Evolutionary conservation across 1,140 invertebrate species (phyloP), one percentile per base, ranked within the genome.

Genomic region (Galendromus occidentalis): DNA sequence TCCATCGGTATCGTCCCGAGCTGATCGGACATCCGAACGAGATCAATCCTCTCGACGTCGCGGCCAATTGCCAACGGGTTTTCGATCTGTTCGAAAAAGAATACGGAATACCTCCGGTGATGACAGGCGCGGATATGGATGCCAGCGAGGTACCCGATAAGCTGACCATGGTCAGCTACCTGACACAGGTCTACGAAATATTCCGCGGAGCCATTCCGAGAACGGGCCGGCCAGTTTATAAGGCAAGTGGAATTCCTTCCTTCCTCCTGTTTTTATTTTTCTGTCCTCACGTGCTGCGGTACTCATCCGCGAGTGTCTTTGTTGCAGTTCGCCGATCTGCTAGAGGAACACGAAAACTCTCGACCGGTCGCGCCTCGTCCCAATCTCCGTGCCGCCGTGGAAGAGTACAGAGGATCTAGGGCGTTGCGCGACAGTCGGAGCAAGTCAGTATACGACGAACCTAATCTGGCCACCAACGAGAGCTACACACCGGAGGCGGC

Each of bases 101-200:
- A 74, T 74, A 83, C 69, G 84, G 84, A 44, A 84, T 91, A 69
- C 75, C 82, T 28, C 84, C 86, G n/a, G 82, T 85, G 42, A 86
- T 91, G 84, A 84, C 81, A 28, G 87, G 83, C n/a, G 78, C 82
- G 68, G 87, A 91, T 74, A 87, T 90, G 78, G 80, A 83, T 2
- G 78, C 82, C 44, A 81, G 82, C 69, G 80, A 81, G 20, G 78
- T 82, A 42, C 83, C 85, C 9, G 87, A 91, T 73, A 84, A 84
- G 70, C 77, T 86, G 30, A 78, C 81, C 1, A 85, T 90, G 82
- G 80, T 88, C 42, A 83, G 84, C 45, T 93, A 92, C 73, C 76
- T 92, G 44, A 84, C 86, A n/a, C 86, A 89, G 79, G 82, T 92
- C 68, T 90, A 88, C 74, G 85, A 90, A 72, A 80, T 81, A 59